Evolutionary conservation across 2,888 invertebrate species (phyloP).

Genomic region (Ptycholaimellus sp.): DNA sequence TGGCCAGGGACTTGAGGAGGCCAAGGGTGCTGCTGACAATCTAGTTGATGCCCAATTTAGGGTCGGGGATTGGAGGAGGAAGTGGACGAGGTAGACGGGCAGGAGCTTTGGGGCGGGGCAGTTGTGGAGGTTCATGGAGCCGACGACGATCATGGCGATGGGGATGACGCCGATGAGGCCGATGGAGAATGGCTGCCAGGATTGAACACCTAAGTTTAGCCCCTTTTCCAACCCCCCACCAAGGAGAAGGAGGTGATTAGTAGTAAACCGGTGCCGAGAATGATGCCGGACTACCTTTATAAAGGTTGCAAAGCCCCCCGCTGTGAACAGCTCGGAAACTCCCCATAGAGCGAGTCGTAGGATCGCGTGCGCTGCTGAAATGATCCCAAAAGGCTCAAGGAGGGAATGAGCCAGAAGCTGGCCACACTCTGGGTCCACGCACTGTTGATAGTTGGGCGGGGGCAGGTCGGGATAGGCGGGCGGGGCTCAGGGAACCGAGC

Average conservation of each 20-base stretch:
- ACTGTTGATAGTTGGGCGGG: too few relatives aligned
- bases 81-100: slow-evolving; percentile 35
- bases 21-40: slow-evolving; percentile 43
- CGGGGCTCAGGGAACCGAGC: too few relatives aligned
- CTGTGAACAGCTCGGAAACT: slow-evolving; percentile 9
- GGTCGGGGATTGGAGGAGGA: not conserved
- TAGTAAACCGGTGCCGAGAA: slow-evolving; percentile 7
- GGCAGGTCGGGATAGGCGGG: too few relatives aligned
- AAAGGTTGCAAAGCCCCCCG: slow-evolving; percentile 5
- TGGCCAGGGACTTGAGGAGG: slow-evolving; percentile 39
- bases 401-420: too few relatives aligned
- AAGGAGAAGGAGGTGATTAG: not conserved
- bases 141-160: slow-evolving; percentile 44
- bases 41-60: slow-evolving; percentile 9
- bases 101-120: slow-evolving; percentile 44
- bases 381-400: too few relatives aligned
- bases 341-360: slow-evolving; percentile 12
- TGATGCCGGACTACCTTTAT: slow-evolving; percentile 4
- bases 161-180: slow-evolving; percentile 29
- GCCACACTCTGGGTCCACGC: too few relatives aligned
- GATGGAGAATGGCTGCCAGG: slow-evolving; percentile 9
- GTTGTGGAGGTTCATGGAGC: slow-evolving; percentile 38
- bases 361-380: slow-evolving; percentile 10
- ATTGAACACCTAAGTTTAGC: slow-evolving; percentile 7
- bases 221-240: not conserved